Conservation (phyloP, 1,140 invertebrate genomes). For the Drusus annulatus region DNA sequence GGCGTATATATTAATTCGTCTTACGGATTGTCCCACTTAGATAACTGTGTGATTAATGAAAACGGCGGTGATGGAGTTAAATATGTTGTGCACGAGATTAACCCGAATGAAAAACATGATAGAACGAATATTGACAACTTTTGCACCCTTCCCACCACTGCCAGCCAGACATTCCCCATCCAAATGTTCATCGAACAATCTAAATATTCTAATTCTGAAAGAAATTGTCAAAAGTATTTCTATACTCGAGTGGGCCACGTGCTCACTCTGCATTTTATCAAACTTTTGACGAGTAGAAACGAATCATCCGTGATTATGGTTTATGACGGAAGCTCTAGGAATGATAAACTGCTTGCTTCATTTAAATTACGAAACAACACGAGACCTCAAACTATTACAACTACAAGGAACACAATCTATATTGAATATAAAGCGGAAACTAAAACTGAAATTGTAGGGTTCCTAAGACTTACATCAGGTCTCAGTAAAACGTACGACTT, state of each 20-base stretch:
- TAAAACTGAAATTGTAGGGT: slow-evolving; percentile 79
- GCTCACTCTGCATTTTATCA: slow-evolving; percentile 87
- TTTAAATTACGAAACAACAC: slow-evolving; percentile 85
- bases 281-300: slow-evolving; percentile 82
- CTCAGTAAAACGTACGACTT: slow-evolving; percentile 89
- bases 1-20: slow-evolving; percentile 92
- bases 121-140: slow-evolving; percentile 84
- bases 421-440: slow-evolving; percentile 82
- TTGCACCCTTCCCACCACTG: slow-evolving; percentile 85
- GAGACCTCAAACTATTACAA: slow-evolving; percentile 87
- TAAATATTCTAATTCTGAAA: slow-evolving; percentile 76
- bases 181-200: slow-evolving; percentile 84
- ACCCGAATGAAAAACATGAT: slow-evolving; percentile 79
- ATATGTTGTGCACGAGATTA: slow-evolving; percentile 86
- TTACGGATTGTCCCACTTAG: slow-evolving; percentile 81
- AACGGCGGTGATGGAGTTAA: slow-evolving; percentile 91
- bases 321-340: slow-evolving; percentile 82
- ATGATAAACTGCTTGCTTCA: slow-evolving; percentile 78
- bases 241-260: slow-evolving; percentile 83
- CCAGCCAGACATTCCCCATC: slow-evolving; percentile 87
- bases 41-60: slow-evolving; percentile 80
- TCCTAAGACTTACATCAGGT: slow-evolving; percentile 83
- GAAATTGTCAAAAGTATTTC: slow-evolving; percentile 84
- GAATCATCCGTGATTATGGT: slow-evolving; percentile 82
- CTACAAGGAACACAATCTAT: slow-evolving; percentile 82